Percentiles rank a stretch among this genome's conserved stretches.
phyloP scores from a whole-genome alignment of 2,113 vertebrate genomes.

The Rallus limicola region DNA sequence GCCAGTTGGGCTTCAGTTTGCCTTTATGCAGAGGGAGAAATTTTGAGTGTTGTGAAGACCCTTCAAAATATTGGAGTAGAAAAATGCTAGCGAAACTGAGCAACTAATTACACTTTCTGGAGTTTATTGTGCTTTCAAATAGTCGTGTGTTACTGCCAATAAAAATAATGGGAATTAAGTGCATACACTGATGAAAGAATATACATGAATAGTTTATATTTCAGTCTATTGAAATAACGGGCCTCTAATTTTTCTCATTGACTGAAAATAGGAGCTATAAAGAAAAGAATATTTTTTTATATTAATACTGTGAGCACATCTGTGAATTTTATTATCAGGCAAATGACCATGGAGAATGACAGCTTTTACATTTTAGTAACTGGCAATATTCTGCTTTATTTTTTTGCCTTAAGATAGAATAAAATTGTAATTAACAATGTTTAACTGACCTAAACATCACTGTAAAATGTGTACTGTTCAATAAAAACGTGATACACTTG shows the following conservation, averaged over 20 bases:
- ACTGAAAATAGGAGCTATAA: slow-evolving; percentile 60
- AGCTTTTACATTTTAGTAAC: slow-evolving; percentile 58
- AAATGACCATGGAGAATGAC: slow-evolving; percentile 60
- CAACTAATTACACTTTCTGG: slow-evolving; percentile 50
- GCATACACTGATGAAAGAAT: slow-evolving; percentile 51
- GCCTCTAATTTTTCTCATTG: slow-evolving; percentile 51
- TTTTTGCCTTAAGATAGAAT: slow-evolving; percentile 50
- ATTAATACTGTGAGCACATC: slow-evolving; percentile 54
- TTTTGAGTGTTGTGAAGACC: neutral
- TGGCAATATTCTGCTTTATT: slow-evolving; percentile 32
- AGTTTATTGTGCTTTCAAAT: slow-evolving; percentile 56
- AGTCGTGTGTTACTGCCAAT: slow-evolving; percentile 56
- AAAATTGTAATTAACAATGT: slow-evolving; percentile 55
- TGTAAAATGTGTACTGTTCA: slow-evolving; percentile 6
- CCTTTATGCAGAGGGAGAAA: neutral
- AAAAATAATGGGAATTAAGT: slow-evolving; percentile 64
- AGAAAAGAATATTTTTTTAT: neutral
- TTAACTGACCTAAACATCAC: slow-evolving; percentile 56
- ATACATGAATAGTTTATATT: slow-evolving; percentile 66
- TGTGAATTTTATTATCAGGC: slow-evolving; percentile 63
- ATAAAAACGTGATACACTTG: neutral
- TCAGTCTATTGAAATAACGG: slow-evolving; percentile 52
- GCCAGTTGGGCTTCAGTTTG: neutral
- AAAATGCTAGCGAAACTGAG: slow-evolving; percentile 19
- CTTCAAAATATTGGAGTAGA: slow-evolving; percentile 26